A percentile compares a stretch with the other conserved stretches of the same genome.
Conservation (phyloP, 1,140 invertebrate genomes). For the Psix sp. region DNA sequence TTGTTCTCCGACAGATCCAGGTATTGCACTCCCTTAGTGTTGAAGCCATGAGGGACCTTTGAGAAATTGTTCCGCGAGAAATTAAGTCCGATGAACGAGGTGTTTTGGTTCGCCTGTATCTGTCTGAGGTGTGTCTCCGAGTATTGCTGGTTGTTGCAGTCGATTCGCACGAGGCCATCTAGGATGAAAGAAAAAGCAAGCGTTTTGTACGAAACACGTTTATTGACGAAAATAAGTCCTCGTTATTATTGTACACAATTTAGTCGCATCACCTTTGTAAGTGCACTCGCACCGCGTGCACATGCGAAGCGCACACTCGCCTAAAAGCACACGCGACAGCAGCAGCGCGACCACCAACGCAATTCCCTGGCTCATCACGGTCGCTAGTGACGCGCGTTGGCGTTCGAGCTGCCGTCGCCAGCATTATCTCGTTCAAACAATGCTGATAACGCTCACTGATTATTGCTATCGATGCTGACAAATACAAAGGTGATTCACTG, state of each 20-base stretch:
- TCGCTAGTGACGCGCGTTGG: constrained; percentile 1
- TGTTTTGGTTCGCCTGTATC: constrained; percentile 15
- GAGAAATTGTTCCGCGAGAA: constrained; percentile 36
- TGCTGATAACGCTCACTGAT: constrained; percentile 27
- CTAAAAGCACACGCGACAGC: constrained; percentile 1
- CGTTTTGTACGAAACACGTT: not conserved
- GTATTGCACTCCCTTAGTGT: constrained; percentile 8
- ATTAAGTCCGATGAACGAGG: constrained; percentile 6
- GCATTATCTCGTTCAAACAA: constrained; percentile 43
- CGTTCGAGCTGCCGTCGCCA: not conserved
- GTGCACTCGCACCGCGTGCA: constrained; percentile 22
- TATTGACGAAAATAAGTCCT: too few species aligned
- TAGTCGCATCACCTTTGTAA: constrained; percentile 28
- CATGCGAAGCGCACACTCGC: constrained; percentile 22
- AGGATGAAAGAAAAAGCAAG: constrained; percentile 2
- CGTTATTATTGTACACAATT: too few species aligned
- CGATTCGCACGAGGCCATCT: constrained; percentile 19
- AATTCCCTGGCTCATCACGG: constrained; percentile 29
- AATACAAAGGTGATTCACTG: constrained; percentile 31
- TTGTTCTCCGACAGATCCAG: constrained; percentile 37
- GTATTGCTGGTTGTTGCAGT: constrained; percentile 21
- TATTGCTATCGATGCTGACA: constrained; percentile 17
- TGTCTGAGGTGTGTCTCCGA: constrained; percentile 6
- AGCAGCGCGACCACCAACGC: constrained; percentile 2
- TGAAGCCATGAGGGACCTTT: constrained; percentile 2